Base-by-base conservation (phyloP, 2,888 invertebrate genomes). In the Dolichomitus sp. region DNA sequence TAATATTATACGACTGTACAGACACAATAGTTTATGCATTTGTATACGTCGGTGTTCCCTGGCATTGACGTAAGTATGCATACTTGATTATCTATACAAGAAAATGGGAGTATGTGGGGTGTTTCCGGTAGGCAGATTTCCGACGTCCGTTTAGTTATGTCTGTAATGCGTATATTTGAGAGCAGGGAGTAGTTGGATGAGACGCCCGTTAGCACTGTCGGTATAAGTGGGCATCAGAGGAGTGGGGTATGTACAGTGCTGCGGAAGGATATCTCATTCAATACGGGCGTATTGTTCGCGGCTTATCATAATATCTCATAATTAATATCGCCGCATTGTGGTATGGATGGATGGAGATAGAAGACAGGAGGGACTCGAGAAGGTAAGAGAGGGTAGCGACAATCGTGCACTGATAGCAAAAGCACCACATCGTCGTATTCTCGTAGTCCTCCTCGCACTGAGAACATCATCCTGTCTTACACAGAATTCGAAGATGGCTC, bases 261-360 rank as follows among this genome's bases (percentile, higher is more conserved):
- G 2, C 54, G 54, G 75, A 48, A 83, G 79, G 80, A 88, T 89
- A 88, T 89, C 89, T 90, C 89, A 93, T 93, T 93, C 93, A 93
- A 93, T 93, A 93, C 91, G 93, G 93, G 93, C 87, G 92, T 92
- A 93, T 93, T 93, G 93, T 93, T 93, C 93, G 84, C 88, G 90
- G 91, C 93, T 93, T 93, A 93, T 93, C 93, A 91, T 93, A 93
- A 93, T 93, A 93, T 93, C 93, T 93, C 93, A 92, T 93, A 93
- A 93, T 93, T 93, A 93, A 93, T 93, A 93, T 93, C 93, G 90
- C 91, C 88, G 93, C 92, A 93, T 93, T 93, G 93, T 93, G 88
- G 90, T 92, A 93, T 93, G 91, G 93, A 93, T 93, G 92, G 93
- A 93, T 93, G 92, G 90, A 90, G 77, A 83, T 69, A 42, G 79